phyloP scores from a whole-genome alignment of 1,140 invertebrate species.

The Propsilocerus akamusi region DNA sequence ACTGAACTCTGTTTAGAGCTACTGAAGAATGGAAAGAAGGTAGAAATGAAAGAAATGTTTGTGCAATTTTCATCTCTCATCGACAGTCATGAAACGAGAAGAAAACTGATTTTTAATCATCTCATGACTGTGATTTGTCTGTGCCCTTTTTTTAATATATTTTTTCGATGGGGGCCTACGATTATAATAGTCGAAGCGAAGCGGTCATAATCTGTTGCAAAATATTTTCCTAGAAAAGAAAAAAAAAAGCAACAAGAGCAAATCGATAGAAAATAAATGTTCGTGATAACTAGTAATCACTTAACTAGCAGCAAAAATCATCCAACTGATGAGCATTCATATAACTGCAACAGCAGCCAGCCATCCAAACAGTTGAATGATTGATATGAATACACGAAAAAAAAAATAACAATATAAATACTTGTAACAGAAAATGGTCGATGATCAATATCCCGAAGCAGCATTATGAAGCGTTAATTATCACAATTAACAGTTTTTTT shows the following conservation, averaged over 20 bases:
- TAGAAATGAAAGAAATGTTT: neutral
- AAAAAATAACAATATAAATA: too few species aligned
- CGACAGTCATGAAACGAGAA: neutral
- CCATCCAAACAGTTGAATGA: neutral
- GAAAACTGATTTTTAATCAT: neutral
- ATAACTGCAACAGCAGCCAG: neutral
- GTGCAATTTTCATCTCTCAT: neutral
- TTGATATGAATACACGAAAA: neutral
- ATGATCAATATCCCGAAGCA: neutral
- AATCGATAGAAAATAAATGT: too few species aligned
- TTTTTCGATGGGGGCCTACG: too few species aligned
- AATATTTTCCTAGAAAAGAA: neutral
- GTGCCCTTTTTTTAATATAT: too few species aligned
- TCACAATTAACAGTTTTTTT: neutral
- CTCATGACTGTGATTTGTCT: too few species aligned
- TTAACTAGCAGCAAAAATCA: neutral
- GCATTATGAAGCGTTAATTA: conserved; percentile 1
- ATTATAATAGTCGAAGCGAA: too few species aligned
- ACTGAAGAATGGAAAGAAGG: neutral
- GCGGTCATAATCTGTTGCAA: too few species aligned
- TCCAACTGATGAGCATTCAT: neutral
- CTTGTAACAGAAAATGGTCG: neutral
- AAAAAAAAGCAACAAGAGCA: conserved; percentile 1
- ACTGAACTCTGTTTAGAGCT: neutral
- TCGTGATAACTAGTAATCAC: conserved; percentile 1